Evolutionary conservation across 2,797 vertebrate genomes (phyloP), one percentile per base, ranked within the genome.

Genomic region (Chloroceryle inda): DNA sequence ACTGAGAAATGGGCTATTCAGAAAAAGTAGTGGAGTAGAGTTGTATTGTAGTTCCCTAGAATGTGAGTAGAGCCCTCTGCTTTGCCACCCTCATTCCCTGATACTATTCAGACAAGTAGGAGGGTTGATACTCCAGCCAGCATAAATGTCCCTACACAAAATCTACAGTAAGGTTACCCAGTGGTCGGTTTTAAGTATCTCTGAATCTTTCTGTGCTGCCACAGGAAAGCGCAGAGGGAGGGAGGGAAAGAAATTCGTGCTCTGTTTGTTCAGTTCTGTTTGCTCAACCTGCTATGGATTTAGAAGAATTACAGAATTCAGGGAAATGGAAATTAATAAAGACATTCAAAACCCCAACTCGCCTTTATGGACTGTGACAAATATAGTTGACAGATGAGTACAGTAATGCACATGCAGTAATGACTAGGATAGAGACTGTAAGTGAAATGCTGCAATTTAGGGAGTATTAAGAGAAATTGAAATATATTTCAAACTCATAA

Each of bases 341-440:
- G 76, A 55, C 59, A 62, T 85, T 89, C 20, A 91, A 61, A 52
- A 49, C 13, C 37, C 31, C 52, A 87, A 6, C 31, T 20, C 13
- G 88, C 69, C 53, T 89, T 97, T 94, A 95, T 91, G 82, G 73
- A 56, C 89, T 95, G 93, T 10, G n/a, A 77, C 69, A 89, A 42
- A 88, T 72, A 11, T 0, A 78, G 75, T 38, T 95, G 93, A 94
- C 82, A 95, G 79, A 77, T 68, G 33, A 88, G 16, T 83, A 49
- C 66, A 74, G 58, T 87, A 94, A 91, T 76, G 35, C 75, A 33
- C 67, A 24, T 35, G 8, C 53, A 90, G 0, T 87, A 85, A 76
- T 74, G 37, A 49, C 42, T 82, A 45, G 44, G 75, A 63, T 74
- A 91, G 84, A 61, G 64, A 89, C 44, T 63, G 27, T 71, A 58